phyloP scores from a whole-genome alignment of 2,888 invertebrate species.

The Eristalis pertinax region DNA sequence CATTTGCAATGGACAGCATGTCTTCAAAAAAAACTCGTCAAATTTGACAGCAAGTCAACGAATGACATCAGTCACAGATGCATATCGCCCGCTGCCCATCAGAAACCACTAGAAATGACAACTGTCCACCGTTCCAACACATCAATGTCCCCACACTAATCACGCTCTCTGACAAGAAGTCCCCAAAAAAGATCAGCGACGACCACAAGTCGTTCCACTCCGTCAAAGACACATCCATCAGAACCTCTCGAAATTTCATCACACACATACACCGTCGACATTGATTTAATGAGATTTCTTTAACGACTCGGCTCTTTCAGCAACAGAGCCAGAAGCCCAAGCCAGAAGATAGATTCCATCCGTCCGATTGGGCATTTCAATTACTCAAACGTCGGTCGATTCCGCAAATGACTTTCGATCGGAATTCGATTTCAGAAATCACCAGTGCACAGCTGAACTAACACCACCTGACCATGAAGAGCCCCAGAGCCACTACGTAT shows the following conservation, averaged over 20 bases:
- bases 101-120: not conserved
- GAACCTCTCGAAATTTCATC: not conserved
- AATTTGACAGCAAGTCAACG: not conserved
- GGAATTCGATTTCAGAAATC: constrained; percentile 63
- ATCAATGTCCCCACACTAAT: not conserved
- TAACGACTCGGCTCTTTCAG: not conserved
- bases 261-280: not conserved
- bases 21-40: no score
- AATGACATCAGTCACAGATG: no score
- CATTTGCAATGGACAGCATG: no score
- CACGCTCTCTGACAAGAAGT: not conserved
- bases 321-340: not conserved
- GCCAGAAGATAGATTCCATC: constrained; percentile 16
- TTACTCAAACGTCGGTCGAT: constrained; percentile 51
- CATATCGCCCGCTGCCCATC: not conserved
- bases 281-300: not conserved
- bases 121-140: not conserved
- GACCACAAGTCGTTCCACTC: not conserved
- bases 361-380: constrained; percentile 23
- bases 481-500: not conserved
- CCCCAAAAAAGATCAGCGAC: not conserved
- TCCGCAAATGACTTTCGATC: constrained; percentile 56
- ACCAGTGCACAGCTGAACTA: constrained; percentile 60
- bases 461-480: constrained; percentile 60
- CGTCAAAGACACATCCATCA: not conserved